These are phyloP conservation scores for Anorthoa munda DNA, from an alignment of 2,888 invertebrate species.

Conservation along the genomic window DNA sequence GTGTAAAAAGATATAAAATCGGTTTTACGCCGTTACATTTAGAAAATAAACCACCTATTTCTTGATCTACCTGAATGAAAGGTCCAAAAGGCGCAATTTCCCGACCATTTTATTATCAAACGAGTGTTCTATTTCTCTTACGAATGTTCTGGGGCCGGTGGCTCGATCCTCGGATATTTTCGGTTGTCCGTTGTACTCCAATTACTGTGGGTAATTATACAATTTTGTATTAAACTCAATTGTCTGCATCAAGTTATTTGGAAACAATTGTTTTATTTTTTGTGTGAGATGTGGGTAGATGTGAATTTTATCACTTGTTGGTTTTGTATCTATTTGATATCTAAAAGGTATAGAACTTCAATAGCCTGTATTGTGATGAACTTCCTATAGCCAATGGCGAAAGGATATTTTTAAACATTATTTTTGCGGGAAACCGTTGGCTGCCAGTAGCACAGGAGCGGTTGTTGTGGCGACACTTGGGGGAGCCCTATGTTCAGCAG, in stretches of 20 bases:
- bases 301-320: slow-evolving; percentile 1
- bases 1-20: slow-evolving; percentile 11
- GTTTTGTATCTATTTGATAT: not conserved
- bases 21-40: slow-evolving; percentile 18
- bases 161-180: slow-evolving; percentile 48
- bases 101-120: slow-evolving; percentile 42
- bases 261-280: slow-evolving; percentile 32
- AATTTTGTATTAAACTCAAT: slow-evolving; percentile 49
- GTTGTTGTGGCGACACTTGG: too few relatives aligned
- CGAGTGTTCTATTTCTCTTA: slow-evolving; percentile 41
- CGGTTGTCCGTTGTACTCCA: slow-evolving; percentile 55
- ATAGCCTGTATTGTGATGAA: not conserved
- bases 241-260: slow-evolving; percentile 39
- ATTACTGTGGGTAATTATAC: slow-evolving; percentile 64
- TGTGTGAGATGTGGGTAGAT: slow-evolving; percentile 3
- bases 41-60: slow-evolving; percentile 26
- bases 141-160: slow-evolving; percentile 36
- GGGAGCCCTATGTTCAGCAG: too few relatives aligned
- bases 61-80: slow-evolving; percentile 44
- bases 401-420: not conserved
- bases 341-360: too few relatives aligned
- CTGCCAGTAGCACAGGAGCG: too few relatives aligned
- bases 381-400: not conserved
- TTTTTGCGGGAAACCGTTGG: not conserved
- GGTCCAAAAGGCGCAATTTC: slow-evolving; percentile 40